Conservation (phyloP, 2,113 vertebrate genomes). For the Climacteris rufus region DNA sequence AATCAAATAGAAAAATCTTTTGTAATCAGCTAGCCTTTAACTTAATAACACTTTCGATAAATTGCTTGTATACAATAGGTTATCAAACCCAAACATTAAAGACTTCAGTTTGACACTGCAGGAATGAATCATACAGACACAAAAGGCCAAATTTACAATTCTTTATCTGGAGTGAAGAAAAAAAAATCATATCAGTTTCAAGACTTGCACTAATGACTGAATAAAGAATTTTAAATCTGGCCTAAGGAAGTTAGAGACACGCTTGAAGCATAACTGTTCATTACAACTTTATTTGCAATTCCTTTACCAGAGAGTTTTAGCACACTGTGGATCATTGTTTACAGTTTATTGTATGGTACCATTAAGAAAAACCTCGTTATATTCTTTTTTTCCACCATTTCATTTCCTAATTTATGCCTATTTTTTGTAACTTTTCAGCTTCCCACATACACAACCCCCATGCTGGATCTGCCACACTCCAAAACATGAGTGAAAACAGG, state of each 20-base stretch:
- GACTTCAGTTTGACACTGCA: background rate
- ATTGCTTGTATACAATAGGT: slow-evolving; percentile 10
- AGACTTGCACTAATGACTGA: background rate
- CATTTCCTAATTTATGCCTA: background rate
- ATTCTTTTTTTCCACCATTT: background rate
- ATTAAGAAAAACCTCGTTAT: background rate
- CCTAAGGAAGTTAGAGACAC: background rate
- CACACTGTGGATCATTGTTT: background rate
- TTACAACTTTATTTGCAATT: background rate
- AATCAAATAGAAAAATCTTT: slow-evolving; percentile 29
- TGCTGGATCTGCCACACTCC: background rate
- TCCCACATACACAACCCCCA: background rate
- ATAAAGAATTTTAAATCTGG: background rate
- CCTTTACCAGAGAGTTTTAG: background rate
- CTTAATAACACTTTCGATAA: slow-evolving; percentile 30
- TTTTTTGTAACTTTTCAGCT: background rate
- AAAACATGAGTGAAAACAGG: slow-evolving; percentile 1
- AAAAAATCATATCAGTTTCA: background rate
- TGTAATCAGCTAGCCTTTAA: slow-evolving; percentile 27
- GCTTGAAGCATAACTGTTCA: background rate
- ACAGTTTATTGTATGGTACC: background rate
- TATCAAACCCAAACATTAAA: slow-evolving; percentile 37
- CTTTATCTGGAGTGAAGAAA: background rate
- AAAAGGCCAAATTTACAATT: background rate
- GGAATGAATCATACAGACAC: background rate